A percentile compares a stretch with the other conserved stretches of the same genome.
Evolutionary conservation across 2,888 invertebrate species (phyloP).

Genomic region (Pecten maximus): DNA sequence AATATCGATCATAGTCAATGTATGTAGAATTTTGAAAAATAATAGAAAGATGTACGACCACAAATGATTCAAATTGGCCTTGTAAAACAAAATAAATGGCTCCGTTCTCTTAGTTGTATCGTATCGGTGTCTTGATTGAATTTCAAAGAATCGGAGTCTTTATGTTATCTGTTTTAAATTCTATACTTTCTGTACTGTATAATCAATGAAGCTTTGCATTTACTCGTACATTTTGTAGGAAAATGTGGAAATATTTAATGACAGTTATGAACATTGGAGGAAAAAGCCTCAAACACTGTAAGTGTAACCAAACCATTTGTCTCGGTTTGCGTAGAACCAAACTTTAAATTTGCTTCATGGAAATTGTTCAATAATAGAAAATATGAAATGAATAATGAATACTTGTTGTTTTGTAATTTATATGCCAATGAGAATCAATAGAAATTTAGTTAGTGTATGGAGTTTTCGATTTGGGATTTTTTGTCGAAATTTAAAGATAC

Average conservation of each 20-base stretch:
- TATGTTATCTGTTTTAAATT: not conserved
- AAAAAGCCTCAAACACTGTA: not conserved
- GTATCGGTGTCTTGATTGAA: not conserved
- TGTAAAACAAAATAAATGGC: not conserved
- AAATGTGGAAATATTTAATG: not conserved
- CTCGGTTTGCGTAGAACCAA: not conserved
- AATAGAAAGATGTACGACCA: not conserved
- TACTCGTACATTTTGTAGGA: not conserved
- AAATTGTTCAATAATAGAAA: not conserved
- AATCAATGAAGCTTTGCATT: not conserved
- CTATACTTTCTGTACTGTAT: not conserved
- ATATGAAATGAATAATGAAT: conserved; percentile 33
- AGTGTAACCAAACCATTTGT: not conserved
- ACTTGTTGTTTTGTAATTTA: not conserved
- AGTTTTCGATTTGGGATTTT: not conserved
- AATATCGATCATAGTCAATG: not conserved
- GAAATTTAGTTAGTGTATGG: not conserved
- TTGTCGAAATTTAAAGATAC: not conserved
- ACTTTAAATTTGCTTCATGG: not conserved
- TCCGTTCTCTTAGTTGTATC: not conserved
- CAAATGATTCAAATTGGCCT: not conserved
- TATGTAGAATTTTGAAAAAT: not conserved
- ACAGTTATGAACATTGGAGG: not conserved
- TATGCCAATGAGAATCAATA: not conserved
- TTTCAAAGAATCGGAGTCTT: not conserved